Conservation (phyloP, 2,797 vertebrate genomes). For the Rhyacichthys aspro region DNA sequence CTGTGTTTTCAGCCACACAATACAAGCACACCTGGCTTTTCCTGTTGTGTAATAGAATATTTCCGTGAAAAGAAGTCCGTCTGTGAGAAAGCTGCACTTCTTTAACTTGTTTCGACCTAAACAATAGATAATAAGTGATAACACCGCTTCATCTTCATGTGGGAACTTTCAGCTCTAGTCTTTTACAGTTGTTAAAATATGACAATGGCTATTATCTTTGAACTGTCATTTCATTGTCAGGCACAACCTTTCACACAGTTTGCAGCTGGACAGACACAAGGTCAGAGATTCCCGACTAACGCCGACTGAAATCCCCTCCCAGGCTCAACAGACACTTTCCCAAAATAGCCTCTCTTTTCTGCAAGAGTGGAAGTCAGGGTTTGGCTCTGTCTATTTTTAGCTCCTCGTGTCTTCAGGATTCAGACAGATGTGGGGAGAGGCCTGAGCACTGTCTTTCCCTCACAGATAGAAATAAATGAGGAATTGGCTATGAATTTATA, state of each 20-base stretch:
- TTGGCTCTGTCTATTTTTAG: slow-evolving; percentile 66
- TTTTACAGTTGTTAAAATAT: slow-evolving; percentile 32
- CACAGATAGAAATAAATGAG: slow-evolving; percentile 43
- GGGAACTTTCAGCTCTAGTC: slow-evolving; percentile 20
- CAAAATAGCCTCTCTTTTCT: slow-evolving; percentile 62
- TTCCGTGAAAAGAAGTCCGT: slow-evolving; percentile 9
- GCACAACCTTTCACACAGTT: slow-evolving; percentile 18
- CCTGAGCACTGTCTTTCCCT: slow-evolving; percentile 24
- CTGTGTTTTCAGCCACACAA: slow-evolving; percentile 4
- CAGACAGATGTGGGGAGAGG: slow-evolving; percentile 35
- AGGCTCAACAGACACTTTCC: slow-evolving; percentile 30
- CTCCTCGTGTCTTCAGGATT: slow-evolving; percentile 30
- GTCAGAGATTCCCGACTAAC: slow-evolving; percentile 50
- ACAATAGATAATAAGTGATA: slow-evolving; percentile 42
- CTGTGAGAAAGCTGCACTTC: slow-evolving; percentile 31
- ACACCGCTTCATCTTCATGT: slow-evolving; percentile 6
- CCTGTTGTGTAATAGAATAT: slow-evolving; percentile 26
- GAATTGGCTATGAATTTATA: slow-evolving; percentile 7
- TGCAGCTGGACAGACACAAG: slow-evolving; percentile 57
- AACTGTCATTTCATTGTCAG: slow-evolving; percentile 44
- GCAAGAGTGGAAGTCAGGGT: slow-evolving; percentile 55
- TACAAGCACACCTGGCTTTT: slow-evolving; percentile 23
- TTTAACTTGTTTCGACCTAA: neutral
- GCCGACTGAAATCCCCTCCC: slow-evolving; percentile 47
- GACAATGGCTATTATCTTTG: slow-evolving; percentile 22